phyloP scores from a whole-genome alignment of 2,797 vertebrate genomes.

The Acipenser transmontanus region DNA sequence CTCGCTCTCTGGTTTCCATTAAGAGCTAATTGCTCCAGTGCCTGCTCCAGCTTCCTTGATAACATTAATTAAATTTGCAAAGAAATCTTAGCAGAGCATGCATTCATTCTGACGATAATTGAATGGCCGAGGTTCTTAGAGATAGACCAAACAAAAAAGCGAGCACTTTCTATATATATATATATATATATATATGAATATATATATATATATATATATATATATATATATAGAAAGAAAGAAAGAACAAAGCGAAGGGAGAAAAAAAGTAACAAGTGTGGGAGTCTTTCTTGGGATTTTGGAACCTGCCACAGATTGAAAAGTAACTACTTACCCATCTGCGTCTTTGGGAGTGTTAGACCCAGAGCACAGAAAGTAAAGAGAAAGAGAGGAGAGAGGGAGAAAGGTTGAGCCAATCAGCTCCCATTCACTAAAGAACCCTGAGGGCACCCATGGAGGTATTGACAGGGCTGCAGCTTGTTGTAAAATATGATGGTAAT shows the following conservation, averaged over 20 bases:
- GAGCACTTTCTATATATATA: neutral
- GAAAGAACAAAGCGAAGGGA: neutral
- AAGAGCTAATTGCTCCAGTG: slow-evolving; percentile 66
- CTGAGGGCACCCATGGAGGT: neutral
- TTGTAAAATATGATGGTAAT: neutral
- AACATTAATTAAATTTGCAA: slow-evolving; percentile 74
- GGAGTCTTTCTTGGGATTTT: slow-evolving; percentile 31
- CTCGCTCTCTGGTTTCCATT: slow-evolving; percentile 64
- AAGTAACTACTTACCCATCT: slow-evolving; percentile 34
- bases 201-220: too few relatives aligned
- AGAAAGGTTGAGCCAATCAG: slow-evolving; percentile 21
- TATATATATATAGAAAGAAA: neutral
- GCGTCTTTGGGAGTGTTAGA: slow-evolving; percentile 23
- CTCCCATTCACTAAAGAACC: neutral
- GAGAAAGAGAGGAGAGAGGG: slow-evolving; percentile 24
- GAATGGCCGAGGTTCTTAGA: slow-evolving; percentile 40
- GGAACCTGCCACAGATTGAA: slow-evolving; percentile 29
- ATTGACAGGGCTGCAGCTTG: neutral
- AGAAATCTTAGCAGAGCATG: slow-evolving; percentile 63
- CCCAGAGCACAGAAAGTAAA: slow-evolving; percentile 23
- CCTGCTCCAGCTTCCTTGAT: slow-evolving; percentile 68
- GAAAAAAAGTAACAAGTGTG: neutral
- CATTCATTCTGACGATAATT: slow-evolving; percentile 54
- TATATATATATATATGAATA: too few relatives aligned
- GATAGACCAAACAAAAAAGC: neutral